Percentiles rank a stretch among this genome's conserved stretches.
Conservation (phyloP, 2,888 invertebrate genomes). For the Uropetala carovei region DNA sequence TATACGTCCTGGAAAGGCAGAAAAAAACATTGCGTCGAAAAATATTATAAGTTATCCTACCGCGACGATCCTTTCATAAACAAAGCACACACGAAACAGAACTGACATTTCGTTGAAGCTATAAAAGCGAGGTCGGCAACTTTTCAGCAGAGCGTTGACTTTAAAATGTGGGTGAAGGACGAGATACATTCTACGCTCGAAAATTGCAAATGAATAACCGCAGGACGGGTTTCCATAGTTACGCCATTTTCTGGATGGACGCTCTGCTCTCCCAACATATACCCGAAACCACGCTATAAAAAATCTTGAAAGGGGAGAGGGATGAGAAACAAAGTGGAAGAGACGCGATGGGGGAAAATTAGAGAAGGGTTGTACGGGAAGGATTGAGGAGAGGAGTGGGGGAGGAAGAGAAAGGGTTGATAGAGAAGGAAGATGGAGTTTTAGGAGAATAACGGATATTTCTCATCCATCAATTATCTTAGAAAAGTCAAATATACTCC, state of each 20-base stretch:
- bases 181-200: background rate
- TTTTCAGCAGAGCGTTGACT: background rate
- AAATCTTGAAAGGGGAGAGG: background rate
- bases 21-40: too few relatives aligned
- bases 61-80: too few relatives aligned
- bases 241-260: background rate
- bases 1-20: too few relatives aligned
- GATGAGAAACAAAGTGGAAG: background rate
- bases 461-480: too few relatives aligned
- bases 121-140: background rate
- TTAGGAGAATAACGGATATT: too few relatives aligned
- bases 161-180: conserved; percentile 28
- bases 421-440: too few relatives aligned
- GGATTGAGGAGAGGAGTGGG: background rate
- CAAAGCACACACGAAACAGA: background rate
- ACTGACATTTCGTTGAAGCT: background rate
- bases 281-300: background rate
- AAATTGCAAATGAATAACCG: too few relatives aligned
- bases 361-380: background rate
- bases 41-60: too few relatives aligned
- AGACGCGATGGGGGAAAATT: background rate
- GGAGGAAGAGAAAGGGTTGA: too few relatives aligned
- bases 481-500: too few relatives aligned
- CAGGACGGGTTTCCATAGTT: background rate
- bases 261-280: background rate